Evolutionary conservation across 1,140 invertebrate genomes (phyloP), one percentile per base, ranked within the genome.

Genomic region (Eueides isabella): DNA sequence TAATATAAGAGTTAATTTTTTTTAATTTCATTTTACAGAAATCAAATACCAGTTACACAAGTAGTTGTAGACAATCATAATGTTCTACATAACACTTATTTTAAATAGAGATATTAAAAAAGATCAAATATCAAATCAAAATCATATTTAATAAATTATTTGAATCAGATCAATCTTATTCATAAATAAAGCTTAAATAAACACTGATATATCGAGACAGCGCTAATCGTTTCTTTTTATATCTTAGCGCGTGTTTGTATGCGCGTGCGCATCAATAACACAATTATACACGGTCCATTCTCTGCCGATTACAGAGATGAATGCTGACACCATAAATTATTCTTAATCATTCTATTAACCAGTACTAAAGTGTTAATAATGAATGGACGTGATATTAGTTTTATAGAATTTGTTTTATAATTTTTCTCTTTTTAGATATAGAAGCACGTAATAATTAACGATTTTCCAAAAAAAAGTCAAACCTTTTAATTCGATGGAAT

Each of bases 241-340:
- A 62, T 14, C 35, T 38, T 23, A 38, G 61, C 69, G 28, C 70
- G 70, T 64, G 69, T 65, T 48, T 48, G 70, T 64, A 71, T 64
- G 41, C 74, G 66, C 74, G 78, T 79, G 78, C 71, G 80, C 77
- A 79, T 74, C 69, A 80, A 80, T 80, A 81, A 79, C 61, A 62
- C 80, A 80, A 86, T 85, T 83, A 83, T 76, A 55, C 41, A 80
- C 79, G 76, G 68, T 75, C 72, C 75, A 79, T 83, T 81, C 78
- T 79, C 76, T 67, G 66, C 23, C 68, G 61, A 79, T 79, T 73
- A 76, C 41, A 23, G 71, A 67, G 41, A 72, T 75, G 73, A 41
- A 64, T 75, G 64, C 72, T 75, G 67, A 79, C 78, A 78, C 71
- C 77, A 81, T 84, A 82, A 87, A 85, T 86, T 82, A 78, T 83